These are phyloP conservation scores for Gnathonemus echidnorhynchus DNA, from an alignment of 2,113 vertebrate species.

Conservation along the genomic window DNA sequence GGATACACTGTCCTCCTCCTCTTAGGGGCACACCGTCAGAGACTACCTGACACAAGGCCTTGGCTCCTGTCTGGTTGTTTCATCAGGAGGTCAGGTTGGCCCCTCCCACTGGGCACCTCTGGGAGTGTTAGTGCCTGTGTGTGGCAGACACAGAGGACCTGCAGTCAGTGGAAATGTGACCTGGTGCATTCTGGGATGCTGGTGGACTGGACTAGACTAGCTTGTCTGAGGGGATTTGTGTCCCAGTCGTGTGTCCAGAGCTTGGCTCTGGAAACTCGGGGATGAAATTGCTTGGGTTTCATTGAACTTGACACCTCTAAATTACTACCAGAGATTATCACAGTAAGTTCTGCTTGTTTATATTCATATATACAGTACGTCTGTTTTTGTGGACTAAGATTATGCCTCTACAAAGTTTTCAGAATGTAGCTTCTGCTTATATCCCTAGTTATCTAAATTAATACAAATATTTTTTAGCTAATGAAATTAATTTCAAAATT, in stretches of 20 bases:
- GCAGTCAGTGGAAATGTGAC: slow-evolving; percentile 8
- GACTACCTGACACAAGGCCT: background rate
- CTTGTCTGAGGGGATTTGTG: background rate
- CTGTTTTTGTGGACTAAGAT: background rate
- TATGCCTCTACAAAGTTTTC: background rate
- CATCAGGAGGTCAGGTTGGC: background rate
- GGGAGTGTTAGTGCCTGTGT: background rate
- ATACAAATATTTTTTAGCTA: background rate
- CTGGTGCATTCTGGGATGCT: background rate
- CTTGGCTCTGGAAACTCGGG: background rate
- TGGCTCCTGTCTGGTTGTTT: background rate
- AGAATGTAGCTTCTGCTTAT: background rate
- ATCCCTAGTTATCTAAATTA: background rate
- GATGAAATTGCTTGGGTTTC: background rate
- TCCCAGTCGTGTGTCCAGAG: background rate
- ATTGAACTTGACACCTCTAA: background rate
- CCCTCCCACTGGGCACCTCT: background rate
- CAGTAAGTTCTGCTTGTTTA: background rate
- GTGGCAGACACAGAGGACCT: background rate
- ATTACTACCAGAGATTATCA: background rate
- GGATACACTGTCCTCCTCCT: background rate
- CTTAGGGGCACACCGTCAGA: background rate
- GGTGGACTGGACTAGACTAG: background rate
- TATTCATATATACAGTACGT: background rate
- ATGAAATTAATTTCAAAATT: background rate